Conservation (phyloP, 1,140 invertebrate species). For the Thalassaphorura encarpata region DNA sequence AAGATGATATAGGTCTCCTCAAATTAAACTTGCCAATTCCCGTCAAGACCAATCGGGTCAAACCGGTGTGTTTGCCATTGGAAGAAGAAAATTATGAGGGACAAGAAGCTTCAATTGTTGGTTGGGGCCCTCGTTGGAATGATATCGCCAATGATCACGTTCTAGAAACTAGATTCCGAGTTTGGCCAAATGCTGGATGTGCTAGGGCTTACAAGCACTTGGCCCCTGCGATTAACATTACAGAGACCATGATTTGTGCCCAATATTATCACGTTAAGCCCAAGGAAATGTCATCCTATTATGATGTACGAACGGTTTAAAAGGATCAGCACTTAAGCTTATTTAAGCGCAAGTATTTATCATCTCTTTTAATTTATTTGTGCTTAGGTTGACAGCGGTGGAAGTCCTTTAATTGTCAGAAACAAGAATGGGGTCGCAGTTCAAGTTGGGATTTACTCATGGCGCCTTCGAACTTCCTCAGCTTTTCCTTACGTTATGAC, state of each 20-base stretch:
- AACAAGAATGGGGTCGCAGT: not conserved
- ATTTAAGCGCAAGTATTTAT: too few relatives aligned
- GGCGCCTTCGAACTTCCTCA: not conserved
- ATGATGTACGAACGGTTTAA: not conserved
- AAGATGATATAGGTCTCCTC: conserved; percentile 4
- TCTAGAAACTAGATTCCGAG: not conserved
- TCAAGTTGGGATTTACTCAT: conserved; percentile 7
- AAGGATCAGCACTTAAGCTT: too few relatives aligned
- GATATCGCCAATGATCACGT: not conserved
- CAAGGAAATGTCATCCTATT: not conserved
- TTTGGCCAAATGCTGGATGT: not conserved
- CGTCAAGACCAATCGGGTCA: not conserved
- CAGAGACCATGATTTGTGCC: conserved; percentile 4
- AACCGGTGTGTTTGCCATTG: not conserved
- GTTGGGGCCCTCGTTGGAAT: conserved; percentile 3
- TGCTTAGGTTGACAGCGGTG: conserved; percentile 1
- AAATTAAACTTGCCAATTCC: conserved; percentile 5
- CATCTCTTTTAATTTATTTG: too few relatives aligned
- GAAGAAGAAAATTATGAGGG: not conserved
- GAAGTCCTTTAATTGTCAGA: conserved; percentile 4
- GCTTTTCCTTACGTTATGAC: not conserved
- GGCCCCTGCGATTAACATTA: not conserved
- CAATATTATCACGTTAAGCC: not conserved
- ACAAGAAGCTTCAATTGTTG: not conserved
- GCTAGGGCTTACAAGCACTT: not conserved